Evolutionary conservation across 1,140 invertebrate genomes (phyloP).

Genomic region (Plodia interpunctella): DNA sequence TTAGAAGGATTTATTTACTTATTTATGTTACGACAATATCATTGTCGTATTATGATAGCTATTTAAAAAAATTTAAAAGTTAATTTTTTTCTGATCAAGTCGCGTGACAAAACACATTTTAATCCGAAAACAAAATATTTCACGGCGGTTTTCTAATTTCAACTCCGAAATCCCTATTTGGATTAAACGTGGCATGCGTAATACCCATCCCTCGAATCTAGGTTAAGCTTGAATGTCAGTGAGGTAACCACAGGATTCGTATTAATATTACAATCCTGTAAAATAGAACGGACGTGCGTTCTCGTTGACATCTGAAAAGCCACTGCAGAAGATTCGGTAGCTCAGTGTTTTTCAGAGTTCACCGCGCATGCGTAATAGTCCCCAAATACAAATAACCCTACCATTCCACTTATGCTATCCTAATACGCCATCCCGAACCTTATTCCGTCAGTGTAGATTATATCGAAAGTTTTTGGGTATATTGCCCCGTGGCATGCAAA

Average conservation of each 20-base stretch:
- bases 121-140: not conserved
- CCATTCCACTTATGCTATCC: not conserved
- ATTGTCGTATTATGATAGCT: too few relatives aligned
- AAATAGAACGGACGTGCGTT: not conserved
- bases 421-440: constrained; percentile 19
- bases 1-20: too few relatives aligned
- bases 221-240: constrained; percentile 3
- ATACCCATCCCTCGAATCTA: constrained; percentile 9
- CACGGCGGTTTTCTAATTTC: constrained; percentile 4
- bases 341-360: constrained; percentile 28
- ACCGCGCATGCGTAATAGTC: constrained; percentile 43
- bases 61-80: too few relatives aligned
- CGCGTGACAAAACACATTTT: not conserved
- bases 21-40: too few relatives aligned
- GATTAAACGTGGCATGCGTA: constrained; percentile 3
- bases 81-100: too few relatives aligned
- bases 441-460: not conserved
- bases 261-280: constrained; percentile 1
- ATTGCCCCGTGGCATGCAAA: constrained; percentile 39
- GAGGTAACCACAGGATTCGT: not conserved
- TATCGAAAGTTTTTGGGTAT: not conserved
- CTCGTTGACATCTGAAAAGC: constrained; percentile 17
- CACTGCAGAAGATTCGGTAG: constrained; percentile 36
- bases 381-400: constrained; percentile 8
- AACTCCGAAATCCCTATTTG: not conserved